Evolutionary conservation across 2,113 vertebrate species (phyloP).

Genomic region (Trichomycterus rosablanca): DNA sequence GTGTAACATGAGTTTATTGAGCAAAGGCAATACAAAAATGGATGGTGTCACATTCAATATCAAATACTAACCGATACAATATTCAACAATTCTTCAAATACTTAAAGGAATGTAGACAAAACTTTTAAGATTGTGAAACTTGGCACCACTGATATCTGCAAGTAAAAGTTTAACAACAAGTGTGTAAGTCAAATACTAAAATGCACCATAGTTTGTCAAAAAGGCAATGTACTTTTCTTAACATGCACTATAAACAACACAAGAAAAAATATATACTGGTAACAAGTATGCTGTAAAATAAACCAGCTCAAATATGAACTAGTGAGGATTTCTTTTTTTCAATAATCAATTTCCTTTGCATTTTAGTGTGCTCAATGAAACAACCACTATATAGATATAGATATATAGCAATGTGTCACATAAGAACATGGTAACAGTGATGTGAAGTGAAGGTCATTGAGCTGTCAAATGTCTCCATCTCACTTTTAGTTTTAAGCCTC

Average conservation of each 20-base stretch:
- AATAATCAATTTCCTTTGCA: too few species aligned
- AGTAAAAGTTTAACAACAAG: slow-evolving; percentile 29
- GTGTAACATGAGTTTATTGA: slow-evolving; percentile 38
- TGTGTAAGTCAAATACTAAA: slow-evolving; percentile 31
- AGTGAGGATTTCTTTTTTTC: neutral
- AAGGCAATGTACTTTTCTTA: slow-evolving; percentile 26
- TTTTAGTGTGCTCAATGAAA: neutral
- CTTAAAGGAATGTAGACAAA: slow-evolving; percentile 10
- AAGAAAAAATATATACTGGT: slow-evolving; percentile 8
- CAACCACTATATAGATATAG: slow-evolving; percentile 25
- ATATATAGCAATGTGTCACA: slow-evolving; percentile 50
- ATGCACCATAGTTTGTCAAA: slow-evolving; percentile 23
- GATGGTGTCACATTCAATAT: slow-evolving; percentile 39
- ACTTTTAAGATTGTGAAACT: slow-evolving; percentile 46
- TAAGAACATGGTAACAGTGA: neutral
- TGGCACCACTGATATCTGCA: slow-evolving; percentile 52
- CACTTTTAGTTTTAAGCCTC: neutral
- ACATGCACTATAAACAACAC: slow-evolving; percentile 32
- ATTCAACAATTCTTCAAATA: slow-evolving; percentile 33
- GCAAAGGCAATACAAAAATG: slow-evolving; percentile 42
- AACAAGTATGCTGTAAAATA: slow-evolving; percentile 24
- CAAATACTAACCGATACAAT: slow-evolving; percentile 48
- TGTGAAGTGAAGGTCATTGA: slow-evolving; percentile 20
- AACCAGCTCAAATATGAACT: neutral
- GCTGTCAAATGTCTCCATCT: neutral